These are phyloP conservation scores for Sebastes alutus DNA, from an alignment of 2,797 vertebrate species.

Conservation along the genomic window DNA sequence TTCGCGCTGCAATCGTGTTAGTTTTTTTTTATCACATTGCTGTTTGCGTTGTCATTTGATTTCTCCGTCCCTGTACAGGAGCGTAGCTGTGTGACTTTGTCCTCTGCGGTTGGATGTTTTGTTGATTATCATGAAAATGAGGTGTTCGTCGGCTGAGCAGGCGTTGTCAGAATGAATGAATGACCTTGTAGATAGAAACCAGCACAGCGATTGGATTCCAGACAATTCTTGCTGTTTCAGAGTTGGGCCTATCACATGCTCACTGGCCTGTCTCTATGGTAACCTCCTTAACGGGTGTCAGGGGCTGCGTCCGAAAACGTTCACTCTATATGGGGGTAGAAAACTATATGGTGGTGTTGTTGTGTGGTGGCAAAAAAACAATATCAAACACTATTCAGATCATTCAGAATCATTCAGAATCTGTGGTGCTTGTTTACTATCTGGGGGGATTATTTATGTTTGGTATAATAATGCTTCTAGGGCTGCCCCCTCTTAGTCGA, in stretches of 20 bases:
- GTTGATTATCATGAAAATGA: conserved; percentile 76
- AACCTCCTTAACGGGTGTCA: conserved; percentile 83
- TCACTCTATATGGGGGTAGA: conserved; percentile 33
- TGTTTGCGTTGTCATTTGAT: conserved; percentile 36
- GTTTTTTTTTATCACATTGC: conserved; percentile 27
- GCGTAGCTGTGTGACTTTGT: conserved; percentile 32
- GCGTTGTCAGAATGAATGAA: conserved; percentile 76
- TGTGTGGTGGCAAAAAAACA: conserved; percentile 12
- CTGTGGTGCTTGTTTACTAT: not conserved
- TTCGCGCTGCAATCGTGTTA: conserved; percentile 33
- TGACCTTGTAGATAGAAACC: conserved; percentile 75
- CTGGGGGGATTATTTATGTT: conserved; percentile 1
- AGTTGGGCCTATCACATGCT: conserved; percentile 81
- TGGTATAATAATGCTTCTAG: not conserved
- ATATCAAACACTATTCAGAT: not conserved
- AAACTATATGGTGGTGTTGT: conserved; percentile 29
- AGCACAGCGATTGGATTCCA: conserved; percentile 77
- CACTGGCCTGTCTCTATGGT: conserved; percentile 86
- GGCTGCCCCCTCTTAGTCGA: not conserved
- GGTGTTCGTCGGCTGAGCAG: conserved; percentile 70
- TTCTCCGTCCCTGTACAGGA: conserved; percentile 27
- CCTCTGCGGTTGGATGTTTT: conserved; percentile 57
- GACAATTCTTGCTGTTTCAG: conserved; percentile 81
- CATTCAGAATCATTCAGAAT: not conserved
- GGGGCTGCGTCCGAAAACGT: conserved; percentile 68